Base-by-base conservation (phyloP, 2,113 vertebrate species). In the Plecotus auritus region DNA sequence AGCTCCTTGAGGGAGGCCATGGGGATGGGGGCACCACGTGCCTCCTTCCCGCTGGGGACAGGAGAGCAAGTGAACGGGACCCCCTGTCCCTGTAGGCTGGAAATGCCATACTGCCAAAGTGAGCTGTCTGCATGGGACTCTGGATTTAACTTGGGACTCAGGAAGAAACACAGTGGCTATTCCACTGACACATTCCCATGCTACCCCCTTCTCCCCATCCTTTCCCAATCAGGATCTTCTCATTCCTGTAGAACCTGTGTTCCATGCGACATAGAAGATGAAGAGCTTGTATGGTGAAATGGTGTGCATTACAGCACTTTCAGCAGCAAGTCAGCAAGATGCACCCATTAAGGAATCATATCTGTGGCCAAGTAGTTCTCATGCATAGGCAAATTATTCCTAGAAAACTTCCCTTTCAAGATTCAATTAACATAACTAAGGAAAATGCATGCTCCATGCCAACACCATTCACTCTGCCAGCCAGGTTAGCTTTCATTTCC, bases 381-480 rank as follows among this genome's bases (percentile, higher is more conserved):
- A 74, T 78, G 45, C 92, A 45, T 16, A 86, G 54, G 67, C 35
- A n/a, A 85, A 70, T 88, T 86, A 91, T 76, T 92, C 61, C 90
- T 72, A 49, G 77, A 67, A 77, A 91, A 74, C 32, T 40, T 83
- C 59, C 28, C 42, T 90, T 61, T 95, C 37, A 78, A 78, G 61
- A 83, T 88, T 82, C 88, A 90, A 88, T 89, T 88, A 77, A 56
- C 37, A 85, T 54, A 82, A 78, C 89, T 61, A 72, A 70, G 28
- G 72, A 83, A 72, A 93, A 76, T 30, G 37, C 49, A 37, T 8
- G 0, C 42, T 77, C 42, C 1, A 1, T 74, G 54, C 5, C 42
- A 69, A 64, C 22, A 20, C 32, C 22, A 26, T 89, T 78, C 69
- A 47, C 37, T 88, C 54, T 47, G 23, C 81, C 13, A n/a, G 23